phyloP scores from a whole-genome alignment of 2,797 vertebrate species.

The Brachyalestes nurse region DNA sequence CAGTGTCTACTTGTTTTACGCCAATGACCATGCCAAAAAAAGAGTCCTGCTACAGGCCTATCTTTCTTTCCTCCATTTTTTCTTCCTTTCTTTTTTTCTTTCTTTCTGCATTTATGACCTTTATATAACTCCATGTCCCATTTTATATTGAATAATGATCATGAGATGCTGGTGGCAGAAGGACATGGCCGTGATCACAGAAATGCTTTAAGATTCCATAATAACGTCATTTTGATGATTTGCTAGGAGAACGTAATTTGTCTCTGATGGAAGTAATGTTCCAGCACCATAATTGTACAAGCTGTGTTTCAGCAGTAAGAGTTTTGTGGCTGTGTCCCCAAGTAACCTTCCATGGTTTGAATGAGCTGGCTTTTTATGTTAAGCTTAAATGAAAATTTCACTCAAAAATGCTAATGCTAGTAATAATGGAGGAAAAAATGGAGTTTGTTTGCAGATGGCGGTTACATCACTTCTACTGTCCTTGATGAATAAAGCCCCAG shows the following conservation, averaged over 20 bases:
- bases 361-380: slow-evolving; percentile 22
- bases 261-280: slow-evolving; percentile 19
- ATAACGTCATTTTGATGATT: slow-evolving; percentile 44
- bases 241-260: slow-evolving; percentile 36
- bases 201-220: slow-evolving; percentile 32
- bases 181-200: slow-evolving; percentile 12
- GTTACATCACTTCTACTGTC: too few relatives aligned
- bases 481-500: too few relatives aligned
- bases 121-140: slow-evolving; percentile 5
- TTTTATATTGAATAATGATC: slow-evolving; percentile 7
- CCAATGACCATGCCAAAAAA: slow-evolving; percentile 21
- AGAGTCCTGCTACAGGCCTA: slow-evolving; percentile 4
- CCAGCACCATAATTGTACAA: slow-evolving; percentile 33
- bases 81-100: not conserved
- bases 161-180: slow-evolving; percentile 15
- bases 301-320: slow-evolving; percentile 27
- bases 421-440: not conserved
- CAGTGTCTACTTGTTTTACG: slow-evolving; percentile 39
- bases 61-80: not conserved
- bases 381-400: not conserved
- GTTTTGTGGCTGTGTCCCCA: slow-evolving; percentile 40
- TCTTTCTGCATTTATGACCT: not conserved
- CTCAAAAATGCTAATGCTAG: not conserved
- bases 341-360: slow-evolving; percentile 30
- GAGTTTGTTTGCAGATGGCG: too few relatives aligned